Percentiles rank a stretch among this genome's conserved stretches.
Conservation (phyloP, 2,888 invertebrate species). For the Brachypalpus laphriformis region DNA sequence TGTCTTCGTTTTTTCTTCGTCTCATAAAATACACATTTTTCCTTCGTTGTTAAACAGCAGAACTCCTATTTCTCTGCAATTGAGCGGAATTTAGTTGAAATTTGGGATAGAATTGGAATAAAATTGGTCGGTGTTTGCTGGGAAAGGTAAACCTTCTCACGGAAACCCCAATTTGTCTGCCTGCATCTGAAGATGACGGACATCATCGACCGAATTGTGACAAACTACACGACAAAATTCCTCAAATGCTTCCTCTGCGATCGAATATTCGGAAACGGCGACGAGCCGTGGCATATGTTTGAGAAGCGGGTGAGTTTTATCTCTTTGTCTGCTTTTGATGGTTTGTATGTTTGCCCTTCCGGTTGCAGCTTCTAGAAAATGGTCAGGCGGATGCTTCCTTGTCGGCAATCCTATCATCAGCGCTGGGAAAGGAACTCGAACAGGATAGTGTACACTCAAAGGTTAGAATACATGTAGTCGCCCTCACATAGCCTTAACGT, state of each 20-base stretch:
- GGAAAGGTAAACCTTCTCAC: no score
- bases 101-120: not conserved
- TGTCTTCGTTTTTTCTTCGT: not conserved
- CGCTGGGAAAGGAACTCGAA: slow-evolving; percentile 80
- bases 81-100: not conserved
- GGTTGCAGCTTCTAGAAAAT: slow-evolving; percentile 46
- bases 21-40: slow-evolving; percentile 12
- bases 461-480: no score
- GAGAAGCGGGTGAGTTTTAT: slow-evolving; percentile 63
- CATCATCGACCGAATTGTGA: slow-evolving; percentile 35
- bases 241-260: slow-evolving; percentile 74
- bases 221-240: slow-evolving; percentile 53
- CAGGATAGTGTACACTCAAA: slow-evolving; percentile 84
- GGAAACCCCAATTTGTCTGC: not conserved
- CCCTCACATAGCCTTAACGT: not conserved
- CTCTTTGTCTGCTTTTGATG: not conserved
- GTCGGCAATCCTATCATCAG: slow-evolving; percentile 69
- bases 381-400: slow-evolving; percentile 59
- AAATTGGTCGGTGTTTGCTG: no score
- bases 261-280: slow-evolving; percentile 59
- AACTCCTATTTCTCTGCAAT: not conserved
- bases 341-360: no score
- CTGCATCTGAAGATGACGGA: slow-evolving; percentile 48
- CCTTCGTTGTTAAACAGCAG: slow-evolving; percentile 12
- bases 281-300: slow-evolving; percentile 72